These are phyloP conservation scores for Chamaea fasciata DNA, from an alignment of 2,113 vertebrate species.

Conservation along the genomic window DNA sequence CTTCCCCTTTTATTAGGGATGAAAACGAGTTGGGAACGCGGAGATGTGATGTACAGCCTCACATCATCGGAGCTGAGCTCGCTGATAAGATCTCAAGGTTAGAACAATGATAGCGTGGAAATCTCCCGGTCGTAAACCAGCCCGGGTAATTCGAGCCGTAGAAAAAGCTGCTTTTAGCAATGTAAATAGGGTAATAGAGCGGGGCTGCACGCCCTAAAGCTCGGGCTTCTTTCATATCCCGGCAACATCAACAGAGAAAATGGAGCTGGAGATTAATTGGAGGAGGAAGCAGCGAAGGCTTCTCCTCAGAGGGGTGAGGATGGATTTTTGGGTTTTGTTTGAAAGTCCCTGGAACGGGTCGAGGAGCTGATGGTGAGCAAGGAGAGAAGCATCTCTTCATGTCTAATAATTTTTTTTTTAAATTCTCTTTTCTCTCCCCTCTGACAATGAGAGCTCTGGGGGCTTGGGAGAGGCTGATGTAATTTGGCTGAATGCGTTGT, in stretches of 20 bases:
- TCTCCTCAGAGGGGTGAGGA: not conserved
- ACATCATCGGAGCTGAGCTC: not conserved
- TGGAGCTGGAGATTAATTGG: not conserved
- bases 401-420: not conserved
- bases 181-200: conserved; percentile 39
- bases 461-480: conserved; percentile 16
- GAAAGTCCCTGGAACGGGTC: not conserved
- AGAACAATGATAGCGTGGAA: not conserved
- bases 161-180: conserved; percentile 24
- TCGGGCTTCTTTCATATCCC: not conserved
- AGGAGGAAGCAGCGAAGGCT: not conserved
- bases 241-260: not conserved
- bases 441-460: not conserved
- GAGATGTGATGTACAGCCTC: not conserved
- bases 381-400: not conserved
- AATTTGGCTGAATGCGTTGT: not conserved
- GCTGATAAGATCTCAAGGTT: conserved; percentile 53
- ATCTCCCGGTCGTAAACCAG: not conserved
- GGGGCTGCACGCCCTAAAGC: not conserved
- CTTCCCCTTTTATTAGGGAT: not conserved
- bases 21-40: not conserved
- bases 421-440: too few species aligned
- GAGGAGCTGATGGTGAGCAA: not conserved
- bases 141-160: conserved; percentile 14
- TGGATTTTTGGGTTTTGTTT: not conserved